phyloP scores from a whole-genome alignment of 2,113 vertebrate species.

The Cisticola juncidis region DNA sequence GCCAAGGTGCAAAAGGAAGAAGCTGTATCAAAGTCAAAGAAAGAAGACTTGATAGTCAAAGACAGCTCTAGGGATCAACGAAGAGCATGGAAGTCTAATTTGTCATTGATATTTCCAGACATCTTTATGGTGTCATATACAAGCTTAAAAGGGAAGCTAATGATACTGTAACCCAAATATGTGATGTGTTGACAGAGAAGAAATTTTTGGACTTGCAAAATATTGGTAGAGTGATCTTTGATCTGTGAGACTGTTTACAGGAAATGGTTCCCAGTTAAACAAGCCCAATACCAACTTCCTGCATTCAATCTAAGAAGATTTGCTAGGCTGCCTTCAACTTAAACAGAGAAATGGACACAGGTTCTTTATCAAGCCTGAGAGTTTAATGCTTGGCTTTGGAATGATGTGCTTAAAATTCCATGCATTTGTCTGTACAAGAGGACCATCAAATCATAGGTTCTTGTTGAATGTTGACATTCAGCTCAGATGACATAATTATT shows the following conservation, averaged over 20 bases:
- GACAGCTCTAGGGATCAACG: not conserved
- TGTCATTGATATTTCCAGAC: conserved; percentile 25
- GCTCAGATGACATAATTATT: not conserved
- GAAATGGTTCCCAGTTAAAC: conserved; percentile 54
- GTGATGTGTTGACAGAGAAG: conserved; percentile 59
- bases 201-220: conserved; percentile 51
- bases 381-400: not conserved
- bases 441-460: not conserved
- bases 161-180: conserved; percentile 43
- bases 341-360: conserved; percentile 2
- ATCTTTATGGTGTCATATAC: conserved; percentile 34
- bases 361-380: conserved; percentile 5
- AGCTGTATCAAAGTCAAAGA: not conserved
- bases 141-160: conserved; percentile 58
- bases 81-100: conserved; percentile 21
- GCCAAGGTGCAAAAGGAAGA: not conserved
- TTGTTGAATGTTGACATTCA: not conserved
- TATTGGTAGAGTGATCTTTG: conserved; percentile 48
- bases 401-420: conserved; percentile 12
- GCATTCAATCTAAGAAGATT: conserved; percentile 1
- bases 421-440: not conserved
- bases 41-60: conserved; percentile 13
- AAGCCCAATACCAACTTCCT: conserved; percentile 47
- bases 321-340: conserved; percentile 5
- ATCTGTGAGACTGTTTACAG: conserved; percentile 58